These are phyloP conservation scores for Lerema accius DNA, from an alignment of 1,140 invertebrate genomes.

Conservation along the genomic window DNA sequence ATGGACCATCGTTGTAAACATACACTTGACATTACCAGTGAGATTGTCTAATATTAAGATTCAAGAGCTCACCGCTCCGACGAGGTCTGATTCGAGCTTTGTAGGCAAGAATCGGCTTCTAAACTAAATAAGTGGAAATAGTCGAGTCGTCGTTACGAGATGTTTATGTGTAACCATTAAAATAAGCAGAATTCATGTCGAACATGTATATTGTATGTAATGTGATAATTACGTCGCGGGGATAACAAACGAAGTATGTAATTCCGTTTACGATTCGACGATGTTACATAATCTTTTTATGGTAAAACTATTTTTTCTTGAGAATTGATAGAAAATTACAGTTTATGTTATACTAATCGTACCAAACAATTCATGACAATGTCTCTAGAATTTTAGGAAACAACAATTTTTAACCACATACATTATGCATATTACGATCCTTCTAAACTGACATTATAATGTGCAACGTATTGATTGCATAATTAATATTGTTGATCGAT, in stretches of 20 bases:
- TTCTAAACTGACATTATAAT: background rate
- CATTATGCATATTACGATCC: too few species aligned
- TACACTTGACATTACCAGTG: conserved; percentile 33
- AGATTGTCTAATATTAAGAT: conserved; percentile 27
- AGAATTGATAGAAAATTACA: background rate
- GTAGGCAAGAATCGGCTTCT: conserved; percentile 56
- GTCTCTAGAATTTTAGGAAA: too few species aligned
- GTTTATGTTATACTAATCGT: background rate
- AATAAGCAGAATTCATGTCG: conserved; percentile 15
- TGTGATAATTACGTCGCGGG: conserved; percentile 1
- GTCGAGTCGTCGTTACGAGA: conserved; percentile 14
- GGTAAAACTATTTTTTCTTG: too few species aligned
- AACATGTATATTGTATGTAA: background rate
- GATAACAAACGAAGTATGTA: background rate
- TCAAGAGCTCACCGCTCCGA: conserved; percentile 32
- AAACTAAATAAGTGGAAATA: conserved; percentile 36
- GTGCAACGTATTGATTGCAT: background rate
- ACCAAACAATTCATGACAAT: too few species aligned
- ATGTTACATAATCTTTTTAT: too few species aligned
- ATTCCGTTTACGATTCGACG: background rate
- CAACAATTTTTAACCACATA: too few species aligned
- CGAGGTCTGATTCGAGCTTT: conserved; percentile 46
- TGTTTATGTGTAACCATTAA: conserved; percentile 20
- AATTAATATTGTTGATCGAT: background rate
- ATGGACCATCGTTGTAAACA: conserved; percentile 27